Percentiles rank a stretch among this genome's conserved stretches.
Conservation (phyloP, 1,140 invertebrate species). For the Mercenaria mercenaria region DNA sequence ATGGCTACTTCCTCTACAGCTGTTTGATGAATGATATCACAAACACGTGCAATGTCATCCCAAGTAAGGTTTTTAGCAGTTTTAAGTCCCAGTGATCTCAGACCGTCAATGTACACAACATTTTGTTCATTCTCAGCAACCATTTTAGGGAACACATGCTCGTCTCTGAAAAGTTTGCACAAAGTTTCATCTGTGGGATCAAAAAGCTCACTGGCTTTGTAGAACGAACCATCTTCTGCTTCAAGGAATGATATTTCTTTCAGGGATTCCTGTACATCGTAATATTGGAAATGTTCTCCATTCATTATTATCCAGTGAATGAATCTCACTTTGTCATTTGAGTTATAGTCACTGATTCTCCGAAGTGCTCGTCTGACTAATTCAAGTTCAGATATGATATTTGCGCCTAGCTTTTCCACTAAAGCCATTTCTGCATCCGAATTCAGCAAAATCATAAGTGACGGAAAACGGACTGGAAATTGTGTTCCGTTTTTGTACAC, state of each 20-base stretch:
- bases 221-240: not conserved
- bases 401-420: not conserved
- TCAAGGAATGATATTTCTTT: not conserved
- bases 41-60: not conserved
- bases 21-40: not conserved
- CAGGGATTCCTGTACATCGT: not conserved
- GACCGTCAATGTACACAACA: not conserved
- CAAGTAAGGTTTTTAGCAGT: constrained; percentile 8
- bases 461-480: not conserved
- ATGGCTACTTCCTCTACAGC: not conserved
- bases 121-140: not conserved
- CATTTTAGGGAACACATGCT: constrained; percentile 28
- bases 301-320: not conserved
- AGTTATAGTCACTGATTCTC: not conserved
- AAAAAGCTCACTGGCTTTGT: constrained; percentile 11
- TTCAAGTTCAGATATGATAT: not conserved
- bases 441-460: not conserved
- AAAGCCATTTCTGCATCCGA: not conserved
- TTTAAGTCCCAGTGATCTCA: constrained; percentile 32
- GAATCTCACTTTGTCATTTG: not conserved
- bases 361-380: not conserved
- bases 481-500: not conserved
- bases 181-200: not conserved
- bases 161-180: constrained; percentile 5
- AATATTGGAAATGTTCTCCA: not conserved